Evolutionary conservation across 2,113 vertebrate species (phyloP).

Genomic region (Aldabrachelys gigantea): DNA sequence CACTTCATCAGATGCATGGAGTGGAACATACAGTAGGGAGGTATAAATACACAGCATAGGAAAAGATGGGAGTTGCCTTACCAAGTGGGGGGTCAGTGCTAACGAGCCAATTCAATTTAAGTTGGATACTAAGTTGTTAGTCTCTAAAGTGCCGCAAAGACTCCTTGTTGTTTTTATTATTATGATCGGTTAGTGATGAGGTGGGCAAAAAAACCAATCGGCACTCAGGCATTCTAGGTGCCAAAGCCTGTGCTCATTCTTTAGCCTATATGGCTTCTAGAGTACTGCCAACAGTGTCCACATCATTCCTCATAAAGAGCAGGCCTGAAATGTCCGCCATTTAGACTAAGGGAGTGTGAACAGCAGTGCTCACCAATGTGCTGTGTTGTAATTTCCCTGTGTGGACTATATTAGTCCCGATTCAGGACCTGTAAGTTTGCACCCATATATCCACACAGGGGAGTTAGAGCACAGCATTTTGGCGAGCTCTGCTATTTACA

Average conservation of each 20-base stretch:
- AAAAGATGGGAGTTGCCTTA: too few species aligned
- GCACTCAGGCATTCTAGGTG: not conserved
- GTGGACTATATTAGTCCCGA: not conserved
- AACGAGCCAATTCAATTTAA: too few species aligned
- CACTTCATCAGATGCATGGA: too few species aligned
- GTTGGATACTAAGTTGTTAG: too few species aligned
- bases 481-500: not conserved
- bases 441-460: not conserved
- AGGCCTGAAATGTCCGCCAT: not conserved
- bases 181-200: not conserved
- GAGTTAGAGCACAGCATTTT: not conserved
- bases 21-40: too few species aligned
- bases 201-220: not conserved
- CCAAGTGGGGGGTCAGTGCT: too few species aligned
- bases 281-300: not conserved
- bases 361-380: not conserved
- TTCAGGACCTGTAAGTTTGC: not conserved
- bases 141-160: too few species aligned
- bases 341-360: not conserved
- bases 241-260: not conserved
- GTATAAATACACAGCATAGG: too few species aligned
- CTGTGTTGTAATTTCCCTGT: not conserved
- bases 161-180: rapidly evolving
- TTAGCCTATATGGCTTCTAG: not conserved
- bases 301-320: not conserved